Percentiles rank a stretch among this genome's conserved stretches.
Evolutionary conservation across 2,888 invertebrate species (phyloP).

Genomic region (Eristalinus sepulchralis): DNA sequence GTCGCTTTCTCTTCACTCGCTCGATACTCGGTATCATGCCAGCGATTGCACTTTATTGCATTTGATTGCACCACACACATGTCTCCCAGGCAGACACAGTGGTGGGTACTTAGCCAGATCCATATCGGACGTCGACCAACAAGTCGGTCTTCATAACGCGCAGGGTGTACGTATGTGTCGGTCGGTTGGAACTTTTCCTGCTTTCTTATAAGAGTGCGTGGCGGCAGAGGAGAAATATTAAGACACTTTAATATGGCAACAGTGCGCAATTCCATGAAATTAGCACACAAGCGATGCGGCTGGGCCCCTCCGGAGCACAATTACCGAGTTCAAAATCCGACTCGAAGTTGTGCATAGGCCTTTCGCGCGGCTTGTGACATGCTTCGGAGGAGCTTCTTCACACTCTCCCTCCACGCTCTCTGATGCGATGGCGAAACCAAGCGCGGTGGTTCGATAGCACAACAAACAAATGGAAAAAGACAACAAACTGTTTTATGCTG

Average conservation of each 20-base stretch:
- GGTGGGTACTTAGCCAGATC: slow-evolving; percentile 47
- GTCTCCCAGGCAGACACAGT: slow-evolving; percentile 12
- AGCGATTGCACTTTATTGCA: slow-evolving; percentile 56
- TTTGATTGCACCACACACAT: slow-evolving; percentile 24
- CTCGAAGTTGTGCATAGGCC: slow-evolving; percentile 26
- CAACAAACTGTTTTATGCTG: slow-evolving; percentile 65
- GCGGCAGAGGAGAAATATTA: slow-evolving; percentile 49
- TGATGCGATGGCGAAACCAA: slow-evolving; percentile 45
- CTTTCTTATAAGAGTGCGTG: slow-evolving; percentile 40
- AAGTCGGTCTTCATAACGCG: slow-evolving; percentile 35
- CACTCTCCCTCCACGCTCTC: slow-evolving; percentile 17
- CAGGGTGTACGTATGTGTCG: not conserved
- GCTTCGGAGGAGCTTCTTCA: slow-evolving; percentile 62
- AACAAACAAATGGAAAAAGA: slow-evolving; percentile 16
- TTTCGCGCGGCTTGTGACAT: slow-evolving; percentile 35
- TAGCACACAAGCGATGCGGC: slow-evolving; percentile 53
- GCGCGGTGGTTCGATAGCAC: slow-evolving; percentile 13
- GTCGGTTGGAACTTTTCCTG: not conserved
- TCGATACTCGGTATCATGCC: slow-evolving; percentile 3
- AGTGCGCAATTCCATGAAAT: slow-evolving; percentile 67
- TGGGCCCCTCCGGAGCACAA: slow-evolving; percentile 62
- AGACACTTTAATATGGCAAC: slow-evolving; percentile 67
- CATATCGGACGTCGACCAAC: slow-evolving; percentile 51
- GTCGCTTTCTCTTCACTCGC: slow-evolving; percentile 6
- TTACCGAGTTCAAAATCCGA: slow-evolving; percentile 68